phyloP scores from a whole-genome alignment of 2,113 vertebrate genomes.

The Tragelaphus buxtoni region DNA sequence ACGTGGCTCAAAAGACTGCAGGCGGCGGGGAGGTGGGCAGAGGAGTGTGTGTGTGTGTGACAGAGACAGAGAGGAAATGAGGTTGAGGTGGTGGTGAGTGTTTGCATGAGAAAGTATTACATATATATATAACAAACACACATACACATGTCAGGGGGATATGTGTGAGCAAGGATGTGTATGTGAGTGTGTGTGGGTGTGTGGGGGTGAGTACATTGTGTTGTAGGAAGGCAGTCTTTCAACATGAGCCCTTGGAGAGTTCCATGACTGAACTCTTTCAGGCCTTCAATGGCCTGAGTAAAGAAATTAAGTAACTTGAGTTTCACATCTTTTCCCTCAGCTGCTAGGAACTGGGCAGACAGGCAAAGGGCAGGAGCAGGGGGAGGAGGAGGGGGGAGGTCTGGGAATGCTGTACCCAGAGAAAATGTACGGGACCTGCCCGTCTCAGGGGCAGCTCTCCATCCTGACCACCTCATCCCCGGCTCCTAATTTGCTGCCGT shows the following conservation, averaged over 20 bases:
- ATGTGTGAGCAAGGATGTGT: no score
- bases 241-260: no score
- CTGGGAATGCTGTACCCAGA: background rate
- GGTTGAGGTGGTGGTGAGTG: background rate
- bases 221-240: no score
- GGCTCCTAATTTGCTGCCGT: background rate
- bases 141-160: no score
- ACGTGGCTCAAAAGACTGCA: fast-evolving
- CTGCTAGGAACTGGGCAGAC: background rate
- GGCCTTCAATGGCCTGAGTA: background rate
- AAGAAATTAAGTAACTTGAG: background rate
- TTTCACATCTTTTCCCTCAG: background rate
- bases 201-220: no score
- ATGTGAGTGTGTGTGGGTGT: no score
- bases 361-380: background rate
- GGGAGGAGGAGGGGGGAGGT: background rate
- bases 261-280: no score
- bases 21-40: background rate
- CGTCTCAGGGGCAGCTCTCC: background rate
- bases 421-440: background rate
- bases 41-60: fast-evolving
- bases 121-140: no score
- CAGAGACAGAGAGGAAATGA: no score
- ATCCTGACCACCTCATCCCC: no score
- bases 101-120: background rate